These are phyloP conservation scores for Tiliacea citrago DNA, from an alignment of 2,888 invertebrate genomes.

Conservation along the genomic window DNA sequence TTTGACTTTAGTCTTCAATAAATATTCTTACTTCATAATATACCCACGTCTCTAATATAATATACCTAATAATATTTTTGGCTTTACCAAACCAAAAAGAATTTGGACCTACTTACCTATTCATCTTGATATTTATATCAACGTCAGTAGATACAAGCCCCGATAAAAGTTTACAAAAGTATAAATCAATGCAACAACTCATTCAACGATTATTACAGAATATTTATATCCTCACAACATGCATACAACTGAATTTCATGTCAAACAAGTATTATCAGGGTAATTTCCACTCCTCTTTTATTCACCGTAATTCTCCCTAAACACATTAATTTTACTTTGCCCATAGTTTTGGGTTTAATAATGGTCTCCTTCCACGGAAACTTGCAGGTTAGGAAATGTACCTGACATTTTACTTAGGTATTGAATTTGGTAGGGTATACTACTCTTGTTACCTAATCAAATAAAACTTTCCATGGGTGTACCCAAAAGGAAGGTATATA, in stretches of 20 bases:
- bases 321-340: conserved; percentile 37
- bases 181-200: conserved; percentile 64
- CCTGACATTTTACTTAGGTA: background rate
- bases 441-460: background rate
- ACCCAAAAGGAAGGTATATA: no score
- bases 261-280: conserved; percentile 53
- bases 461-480: background rate
- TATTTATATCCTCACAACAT: conserved; percentile 57
- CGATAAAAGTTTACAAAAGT: conserved; percentile 31
- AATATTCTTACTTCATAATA: no score
- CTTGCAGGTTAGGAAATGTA: conserved; percentile 7
- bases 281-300: conserved; percentile 53
- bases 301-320: conserved; percentile 48
- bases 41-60: no score
- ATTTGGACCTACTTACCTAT: background rate
- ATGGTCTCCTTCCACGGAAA: conserved; percentile 46
- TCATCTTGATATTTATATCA: conserved; percentile 17
- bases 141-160: conserved; percentile 11
- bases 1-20: no score
- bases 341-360: conserved; percentile 23
- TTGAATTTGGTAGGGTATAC: background rate
- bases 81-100: background rate
- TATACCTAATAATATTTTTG: no score
- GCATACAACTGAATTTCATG: conserved; percentile 57
- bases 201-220: conserved; percentile 51